Percentiles rank a stretch among this genome's conserved stretches.
phyloP scores from a whole-genome alignment of 2,888 invertebrate genomes.

The Muscina levida region DNA sequence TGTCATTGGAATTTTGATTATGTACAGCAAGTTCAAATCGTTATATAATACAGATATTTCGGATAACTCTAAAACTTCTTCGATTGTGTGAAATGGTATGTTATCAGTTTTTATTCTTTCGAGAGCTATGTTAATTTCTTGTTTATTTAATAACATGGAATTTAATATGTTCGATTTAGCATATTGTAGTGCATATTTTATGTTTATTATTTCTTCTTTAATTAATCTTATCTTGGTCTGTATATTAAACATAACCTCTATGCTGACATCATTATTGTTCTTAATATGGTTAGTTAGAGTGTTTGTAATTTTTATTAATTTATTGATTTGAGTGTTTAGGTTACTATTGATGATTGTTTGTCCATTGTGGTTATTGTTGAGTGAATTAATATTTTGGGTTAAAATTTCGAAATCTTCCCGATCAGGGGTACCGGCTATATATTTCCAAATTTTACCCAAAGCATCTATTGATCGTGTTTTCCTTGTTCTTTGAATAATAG shows the following conservation, averaged over 20 bases:
- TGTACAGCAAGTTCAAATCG: not conserved
- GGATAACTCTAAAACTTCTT: conserved; percentile 1
- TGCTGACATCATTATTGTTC: not conserved
- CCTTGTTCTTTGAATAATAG: not conserved
- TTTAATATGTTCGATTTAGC: not conserved
- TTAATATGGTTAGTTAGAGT: conserved; percentile 6
- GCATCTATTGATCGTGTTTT: conserved; percentile 7
- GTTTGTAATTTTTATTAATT: not conserved
- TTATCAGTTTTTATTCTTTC: conserved; percentile 2
- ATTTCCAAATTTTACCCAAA: conserved; percentile 3
- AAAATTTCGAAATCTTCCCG: no score
- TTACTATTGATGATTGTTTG: not conserved
- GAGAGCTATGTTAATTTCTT: not conserved
- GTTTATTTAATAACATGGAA: not conserved
- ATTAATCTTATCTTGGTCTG: not conserved
- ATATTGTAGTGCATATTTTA: not conserved
- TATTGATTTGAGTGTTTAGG: conserved; percentile 1
- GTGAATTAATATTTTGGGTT: not conserved
- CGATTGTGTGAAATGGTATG: conserved; percentile 5
- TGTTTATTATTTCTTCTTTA: not conserved
- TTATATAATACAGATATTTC: not conserved
- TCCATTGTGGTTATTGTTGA: not conserved
- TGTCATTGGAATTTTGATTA: conserved; percentile 12
- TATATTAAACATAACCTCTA: not conserved
- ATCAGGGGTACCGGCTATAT: no score